Conservation (phyloP, 2,888 invertebrate species). For the Campopleginae sp. region DNA sequence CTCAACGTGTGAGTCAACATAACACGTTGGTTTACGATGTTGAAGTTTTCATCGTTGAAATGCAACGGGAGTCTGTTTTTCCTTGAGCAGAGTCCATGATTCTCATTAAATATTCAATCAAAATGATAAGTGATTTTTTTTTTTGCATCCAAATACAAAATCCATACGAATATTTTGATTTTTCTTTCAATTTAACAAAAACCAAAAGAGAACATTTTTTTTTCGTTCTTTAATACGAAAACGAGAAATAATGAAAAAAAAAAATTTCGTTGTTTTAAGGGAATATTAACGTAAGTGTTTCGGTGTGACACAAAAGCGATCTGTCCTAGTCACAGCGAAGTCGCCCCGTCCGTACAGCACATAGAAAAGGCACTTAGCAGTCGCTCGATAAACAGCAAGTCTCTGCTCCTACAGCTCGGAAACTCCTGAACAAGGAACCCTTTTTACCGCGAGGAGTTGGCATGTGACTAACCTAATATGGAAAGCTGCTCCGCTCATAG, state of each 20-base stretch:
- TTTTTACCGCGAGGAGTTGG: constrained; percentile 37
- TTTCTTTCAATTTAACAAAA: too few relatives aligned
- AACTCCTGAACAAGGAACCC: constrained; percentile 12
- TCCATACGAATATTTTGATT: too few relatives aligned
- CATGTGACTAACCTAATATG: constrained; percentile 39
- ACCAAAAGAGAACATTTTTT: constrained; percentile 13
- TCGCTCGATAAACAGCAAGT: constrained; percentile 15
- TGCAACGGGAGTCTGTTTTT: too few relatives aligned
- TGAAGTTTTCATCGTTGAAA: too few relatives aligned
- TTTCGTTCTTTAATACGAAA: constrained; percentile 6
- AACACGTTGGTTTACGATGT: too few relatives aligned
- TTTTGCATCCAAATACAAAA: too few relatives aligned
- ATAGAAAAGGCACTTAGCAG: constrained; percentile 16
- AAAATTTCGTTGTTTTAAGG: background rate
- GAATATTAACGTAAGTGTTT: constrained; percentile 32
- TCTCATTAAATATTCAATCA: too few relatives aligned
- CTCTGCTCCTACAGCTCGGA: background rate
- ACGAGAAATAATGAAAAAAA: too few relatives aligned
- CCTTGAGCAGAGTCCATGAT: too few relatives aligned
- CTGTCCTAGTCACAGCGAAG: constrained; percentile 10
- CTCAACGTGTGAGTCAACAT: background rate
- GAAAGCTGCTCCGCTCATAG: constrained; percentile 30
- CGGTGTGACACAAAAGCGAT: constrained; percentile 28
- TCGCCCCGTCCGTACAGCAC: background rate
- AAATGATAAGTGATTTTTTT: too few relatives aligned